phyloP scores from a whole-genome alignment of 2,113 vertebrate genomes.

The Prunella himalayana region DNA sequence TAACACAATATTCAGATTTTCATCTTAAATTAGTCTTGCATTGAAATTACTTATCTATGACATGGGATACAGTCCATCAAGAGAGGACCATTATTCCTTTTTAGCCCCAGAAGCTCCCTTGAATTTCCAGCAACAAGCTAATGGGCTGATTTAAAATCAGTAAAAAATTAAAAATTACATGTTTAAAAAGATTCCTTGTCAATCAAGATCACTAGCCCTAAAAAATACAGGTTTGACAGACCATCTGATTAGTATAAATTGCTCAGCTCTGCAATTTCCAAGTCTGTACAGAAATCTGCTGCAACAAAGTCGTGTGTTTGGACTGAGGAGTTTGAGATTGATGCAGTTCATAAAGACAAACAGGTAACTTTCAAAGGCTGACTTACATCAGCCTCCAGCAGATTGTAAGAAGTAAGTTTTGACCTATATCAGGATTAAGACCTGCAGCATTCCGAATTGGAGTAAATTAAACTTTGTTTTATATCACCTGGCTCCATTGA shows the following conservation, averaged over 20 bases:
- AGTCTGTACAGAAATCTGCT: not conserved
- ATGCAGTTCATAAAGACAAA: conserved; percentile 9
- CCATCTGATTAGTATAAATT: not conserved
- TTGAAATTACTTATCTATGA: not conserved
- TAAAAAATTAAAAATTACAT: not conserved
- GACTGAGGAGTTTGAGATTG: conserved; percentile 1
- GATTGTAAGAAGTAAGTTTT: conserved; percentile 5
- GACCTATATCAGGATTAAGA: conserved; percentile 21
- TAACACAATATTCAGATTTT: not conserved
- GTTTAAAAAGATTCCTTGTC: not conserved
- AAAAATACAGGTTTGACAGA: not conserved
- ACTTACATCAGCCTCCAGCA: conserved; percentile 8
- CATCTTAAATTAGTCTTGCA: not conserved
- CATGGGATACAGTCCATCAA: not conserved
- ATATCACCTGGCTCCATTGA: not conserved
- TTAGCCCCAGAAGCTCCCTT: not conserved
- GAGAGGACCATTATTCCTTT: not conserved
- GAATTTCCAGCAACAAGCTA: not conserved
- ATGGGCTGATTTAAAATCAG: not conserved
- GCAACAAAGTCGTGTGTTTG: not conserved
- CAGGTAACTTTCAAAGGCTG: not conserved
- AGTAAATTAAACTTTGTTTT: conserved; percentile 18
- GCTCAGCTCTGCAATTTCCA: not conserved
- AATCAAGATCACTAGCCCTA: not conserved
- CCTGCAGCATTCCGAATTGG: not conserved